Conservation (phyloP, 2,797 vertebrate species). For the Rhinella marina region DNA sequence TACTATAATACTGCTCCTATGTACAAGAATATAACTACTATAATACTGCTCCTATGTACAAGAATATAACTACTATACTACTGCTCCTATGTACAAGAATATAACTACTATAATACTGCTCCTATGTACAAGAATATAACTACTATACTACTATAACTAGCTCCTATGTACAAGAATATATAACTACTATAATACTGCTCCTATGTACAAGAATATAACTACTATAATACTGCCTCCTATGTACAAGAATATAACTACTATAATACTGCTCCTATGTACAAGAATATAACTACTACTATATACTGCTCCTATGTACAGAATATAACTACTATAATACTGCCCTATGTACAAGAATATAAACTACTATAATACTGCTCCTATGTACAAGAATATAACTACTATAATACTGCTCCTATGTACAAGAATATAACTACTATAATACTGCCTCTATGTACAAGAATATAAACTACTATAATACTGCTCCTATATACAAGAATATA, state of each 20-base stretch:
- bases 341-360: slow-evolving; percentile 6
- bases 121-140: neutral
- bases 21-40: too few species aligned
- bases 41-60: neutral
- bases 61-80: neutral
- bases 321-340: slow-evolving; percentile 1
- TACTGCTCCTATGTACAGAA: neutral
- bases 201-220: neutral
- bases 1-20: too few species aligned
- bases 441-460: too few species aligned
- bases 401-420: slow-evolving; percentile 4
- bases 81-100: neutral
- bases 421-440: neutral
- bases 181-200: neutral
- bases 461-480: slow-evolving; percentile 10
- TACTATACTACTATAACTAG: too few species aligned
- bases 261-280: neutral
- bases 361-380: slow-evolving; percentile 1
- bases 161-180: too few species aligned
- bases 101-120: neutral
- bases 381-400: slow-evolving; percentile 13
- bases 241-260: neutral
- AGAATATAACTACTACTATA: slow-evolving; percentile 1
- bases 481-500: neutral
- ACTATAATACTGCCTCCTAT: neutral